Percentiles rank a stretch among this genome's conserved stretches.
Evolutionary conservation across 2,797 vertebrate species (phyloP).

Genomic region (Arnoldichthys spilopterus): DNA sequence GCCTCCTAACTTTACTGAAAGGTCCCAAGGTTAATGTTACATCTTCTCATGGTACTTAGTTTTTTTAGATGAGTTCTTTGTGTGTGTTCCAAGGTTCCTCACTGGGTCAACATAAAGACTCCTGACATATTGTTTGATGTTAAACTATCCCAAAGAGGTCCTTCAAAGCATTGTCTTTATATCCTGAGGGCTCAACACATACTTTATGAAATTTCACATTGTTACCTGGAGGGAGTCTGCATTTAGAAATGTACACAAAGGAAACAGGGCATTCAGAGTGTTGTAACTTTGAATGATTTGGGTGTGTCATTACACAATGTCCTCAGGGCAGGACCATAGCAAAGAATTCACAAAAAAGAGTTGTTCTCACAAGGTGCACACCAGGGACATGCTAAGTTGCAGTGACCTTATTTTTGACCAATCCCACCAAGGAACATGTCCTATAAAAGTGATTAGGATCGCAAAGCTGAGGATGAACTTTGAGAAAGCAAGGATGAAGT

Average conservation of each 20-base stretch:
- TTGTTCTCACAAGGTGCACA: conserved; percentile 61
- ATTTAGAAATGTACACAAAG: conserved; percentile 69
- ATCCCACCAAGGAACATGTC: conserved; percentile 59
- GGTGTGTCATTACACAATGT: conserved; percentile 70
- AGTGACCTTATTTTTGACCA: conserved; percentile 75
- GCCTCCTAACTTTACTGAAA: not conserved
- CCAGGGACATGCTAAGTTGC: conserved; percentile 54
- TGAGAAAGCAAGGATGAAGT: conserved; percentile 29
- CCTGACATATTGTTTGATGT: conserved; percentile 47
- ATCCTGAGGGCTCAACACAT: conserved; percentile 56
- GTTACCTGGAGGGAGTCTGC: conserved; percentile 55
- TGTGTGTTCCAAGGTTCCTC: conserved; percentile 53
- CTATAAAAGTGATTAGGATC: conserved; percentile 70
- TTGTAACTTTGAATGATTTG: conserved; percentile 55
- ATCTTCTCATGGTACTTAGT: conserved; percentile 12
- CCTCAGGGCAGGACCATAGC: conserved; percentile 63
- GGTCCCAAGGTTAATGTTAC: conserved; percentile 5
- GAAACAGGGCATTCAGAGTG: conserved; percentile 62
- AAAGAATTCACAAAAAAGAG: conserved; percentile 66
- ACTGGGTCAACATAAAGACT: conserved; percentile 47
- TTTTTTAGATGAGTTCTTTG: conserved; percentile 28
- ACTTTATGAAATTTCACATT: conserved; percentile 58
- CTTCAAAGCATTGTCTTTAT: conserved; percentile 56
- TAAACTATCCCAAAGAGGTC: conserved; percentile 41
- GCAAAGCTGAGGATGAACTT: conserved; percentile 47